Conservation (phyloP, 30 jellyfish, hydroid and myxozoan genomes). For the Aurelia coerulea region DNA sequence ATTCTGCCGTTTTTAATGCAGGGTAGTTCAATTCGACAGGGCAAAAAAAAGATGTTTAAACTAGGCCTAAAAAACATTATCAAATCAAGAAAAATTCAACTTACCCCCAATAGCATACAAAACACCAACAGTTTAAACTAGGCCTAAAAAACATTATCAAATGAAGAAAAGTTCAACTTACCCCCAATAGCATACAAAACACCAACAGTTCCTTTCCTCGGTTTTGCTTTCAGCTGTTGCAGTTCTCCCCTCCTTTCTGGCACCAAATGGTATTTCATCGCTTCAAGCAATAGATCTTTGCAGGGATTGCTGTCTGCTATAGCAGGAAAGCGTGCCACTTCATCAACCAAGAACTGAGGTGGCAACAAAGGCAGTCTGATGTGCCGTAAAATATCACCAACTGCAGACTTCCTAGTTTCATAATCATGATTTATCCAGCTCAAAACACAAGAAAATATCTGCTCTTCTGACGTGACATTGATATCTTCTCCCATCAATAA, state of each 20-base stretch:
- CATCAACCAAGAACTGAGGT: slow-evolving; percentile 87
- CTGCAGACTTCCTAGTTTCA: slow-evolving; percentile 57
- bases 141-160: not conserved
- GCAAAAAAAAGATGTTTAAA: too few species aligned
- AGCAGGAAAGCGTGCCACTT: slow-evolving; percentile 77
- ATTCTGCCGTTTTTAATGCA: too few species aligned
- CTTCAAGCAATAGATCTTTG: slow-evolving; percentile 86
- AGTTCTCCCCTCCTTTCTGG: slow-evolving; percentile 78
- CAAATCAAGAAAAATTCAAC: too few species aligned
- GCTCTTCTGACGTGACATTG: slow-evolving; percentile 84
- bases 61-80: too few species aligned
- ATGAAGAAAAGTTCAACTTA: not conserved
- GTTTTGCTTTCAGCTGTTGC: slow-evolving; percentile 51
- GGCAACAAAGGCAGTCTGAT: slow-evolving; percentile 76
- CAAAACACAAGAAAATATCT: slow-evolving; percentile 63
- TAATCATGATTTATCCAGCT: slow-evolving; percentile 83
- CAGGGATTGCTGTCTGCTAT: slow-evolving; percentile 54
- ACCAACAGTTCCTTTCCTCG: slow-evolving; percentile 96
- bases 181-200: slow-evolving; percentile 95
- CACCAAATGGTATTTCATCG: slow-evolving; percentile 82
- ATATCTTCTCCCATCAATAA: slow-evolving; percentile 75
- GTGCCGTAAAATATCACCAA: slow-evolving; percentile 55
- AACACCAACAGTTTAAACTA: not conserved
- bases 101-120: not conserved
- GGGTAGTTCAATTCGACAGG: too few species aligned